Evolutionary conservation across 2,888 invertebrate species (phyloP).

Genomic region (Patella caerulea): DNA sequence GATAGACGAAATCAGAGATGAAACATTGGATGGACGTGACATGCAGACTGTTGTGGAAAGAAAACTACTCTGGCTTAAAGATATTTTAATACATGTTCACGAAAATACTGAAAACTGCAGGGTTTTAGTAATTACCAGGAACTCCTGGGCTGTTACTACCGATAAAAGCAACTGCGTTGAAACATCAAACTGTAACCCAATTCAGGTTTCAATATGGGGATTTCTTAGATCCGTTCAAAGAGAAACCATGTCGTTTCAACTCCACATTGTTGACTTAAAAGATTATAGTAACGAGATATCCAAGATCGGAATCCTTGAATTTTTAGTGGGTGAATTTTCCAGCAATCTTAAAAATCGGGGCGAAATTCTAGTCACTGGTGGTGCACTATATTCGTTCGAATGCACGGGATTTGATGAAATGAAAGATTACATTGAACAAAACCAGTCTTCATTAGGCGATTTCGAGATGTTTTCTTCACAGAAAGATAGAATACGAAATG

Average conservation of each 20-base stretch:
- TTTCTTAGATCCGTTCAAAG: background rate
- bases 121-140: background rate
- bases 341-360: too few species aligned
- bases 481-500: background rate
- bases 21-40: background rate
- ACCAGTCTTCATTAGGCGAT: background rate
- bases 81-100: background rate
- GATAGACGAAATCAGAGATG: background rate
- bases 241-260: background rate
- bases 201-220: background rate
- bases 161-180: background rate
- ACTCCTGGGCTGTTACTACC: background rate
- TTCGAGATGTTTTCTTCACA: background rate
- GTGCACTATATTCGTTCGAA: too few species aligned
- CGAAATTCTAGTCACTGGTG: too few species aligned
- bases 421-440: too few species aligned
- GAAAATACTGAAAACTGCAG: background rate
- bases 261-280: too few species aligned
- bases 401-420: too few species aligned
- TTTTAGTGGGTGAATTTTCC: too few species aligned
- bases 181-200: background rate
- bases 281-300: too few species aligned
- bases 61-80: background rate
- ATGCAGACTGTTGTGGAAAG: background rate
- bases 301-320: too few species aligned